A percentile compares a stretch with the other conserved stretches of the same genome.
Evolutionary conservation across 1,140 invertebrate genomes (phyloP).

Genomic region (Cydia fagiglandana): DNA sequence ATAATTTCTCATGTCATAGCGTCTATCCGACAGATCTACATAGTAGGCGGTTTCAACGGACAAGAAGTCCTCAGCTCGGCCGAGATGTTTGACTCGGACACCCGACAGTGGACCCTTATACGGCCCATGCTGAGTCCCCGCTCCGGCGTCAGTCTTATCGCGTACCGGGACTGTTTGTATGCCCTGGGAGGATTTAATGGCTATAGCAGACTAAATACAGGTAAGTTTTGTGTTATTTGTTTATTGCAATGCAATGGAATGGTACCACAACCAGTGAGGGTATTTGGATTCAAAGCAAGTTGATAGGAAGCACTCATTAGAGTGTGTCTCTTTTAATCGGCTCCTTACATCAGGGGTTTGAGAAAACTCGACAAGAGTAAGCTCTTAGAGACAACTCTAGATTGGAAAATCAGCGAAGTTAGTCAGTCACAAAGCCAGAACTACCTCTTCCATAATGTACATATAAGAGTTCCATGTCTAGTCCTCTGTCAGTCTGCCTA

Average conservation of each 20-base stretch:
- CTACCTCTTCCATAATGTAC: too few species aligned
- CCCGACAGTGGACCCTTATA: slow-evolving; percentile 86
- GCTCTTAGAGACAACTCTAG: too few species aligned
- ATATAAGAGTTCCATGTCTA: too few species aligned
- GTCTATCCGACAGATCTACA: slow-evolving; percentile 79
- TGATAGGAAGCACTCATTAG: too few species aligned
- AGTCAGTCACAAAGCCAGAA: too few species aligned
- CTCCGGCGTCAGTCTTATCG: slow-evolving; percentile 85
- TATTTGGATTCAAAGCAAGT: too few species aligned
- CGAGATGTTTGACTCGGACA: slow-evolving; percentile 83
- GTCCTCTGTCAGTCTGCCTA: too few species aligned
- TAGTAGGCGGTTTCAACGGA: slow-evolving; percentile 89
- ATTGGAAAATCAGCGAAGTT: too few species aligned
- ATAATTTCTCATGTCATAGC: not conserved
- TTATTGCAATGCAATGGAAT: slow-evolving; percentile 21
- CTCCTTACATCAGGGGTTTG: too few species aligned
- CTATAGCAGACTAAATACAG: slow-evolving; percentile 79
- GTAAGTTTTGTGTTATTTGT: slow-evolving; percentile 45
- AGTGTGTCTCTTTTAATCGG: too few species aligned
- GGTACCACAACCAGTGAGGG: too few species aligned
- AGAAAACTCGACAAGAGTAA: too few species aligned
- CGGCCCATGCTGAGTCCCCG: slow-evolving; percentile 84
- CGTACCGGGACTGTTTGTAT: slow-evolving; percentile 82
- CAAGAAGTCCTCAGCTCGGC: slow-evolving; percentile 82
- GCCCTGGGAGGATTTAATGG: slow-evolving; percentile 87